These are phyloP conservation scores for Intellagama lesueurii DNA, from an alignment of 2,797 vertebrate species.

Conservation along the genomic window DNA sequence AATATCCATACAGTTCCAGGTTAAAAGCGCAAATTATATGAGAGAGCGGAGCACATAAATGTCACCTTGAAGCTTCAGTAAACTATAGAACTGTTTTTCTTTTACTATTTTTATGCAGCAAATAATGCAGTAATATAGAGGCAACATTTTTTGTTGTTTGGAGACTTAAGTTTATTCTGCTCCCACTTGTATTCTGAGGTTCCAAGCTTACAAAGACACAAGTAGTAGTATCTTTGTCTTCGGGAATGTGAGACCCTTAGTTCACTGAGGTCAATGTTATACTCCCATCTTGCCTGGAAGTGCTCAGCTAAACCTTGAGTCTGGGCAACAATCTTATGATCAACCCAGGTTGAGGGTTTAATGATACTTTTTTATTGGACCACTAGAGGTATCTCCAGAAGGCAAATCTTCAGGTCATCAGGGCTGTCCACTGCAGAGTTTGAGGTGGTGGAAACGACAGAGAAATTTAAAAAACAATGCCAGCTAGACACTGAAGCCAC, in stretches of 20 bases:
- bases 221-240: background rate
- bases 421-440: no score
- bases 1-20: conserved; percentile 57
- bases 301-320: background rate
- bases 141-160: conserved; percentile 60
- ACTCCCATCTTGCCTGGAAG: background rate
- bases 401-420: no score
- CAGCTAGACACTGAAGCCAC: no score
- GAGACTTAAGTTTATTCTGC: conserved; percentile 38
- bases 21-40: conserved; percentile 68
- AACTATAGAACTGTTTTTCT: conserved; percentile 64
- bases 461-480: no score
- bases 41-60: conserved; percentile 74
- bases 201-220: background rate
- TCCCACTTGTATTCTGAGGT: background rate
- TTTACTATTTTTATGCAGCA: conserved; percentile 57
- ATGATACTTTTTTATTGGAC: no score
- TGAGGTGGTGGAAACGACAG: no score
- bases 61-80: conserved; percentile 72
- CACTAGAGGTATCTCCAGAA: no score
- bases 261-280: background rate
- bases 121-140: conserved; percentile 73
- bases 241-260: background rate
- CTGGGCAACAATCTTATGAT: no score
- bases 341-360: no score